phyloP scores from a whole-genome alignment of 2,888 invertebrate species.

The Cepaea hortensis region DNA sequence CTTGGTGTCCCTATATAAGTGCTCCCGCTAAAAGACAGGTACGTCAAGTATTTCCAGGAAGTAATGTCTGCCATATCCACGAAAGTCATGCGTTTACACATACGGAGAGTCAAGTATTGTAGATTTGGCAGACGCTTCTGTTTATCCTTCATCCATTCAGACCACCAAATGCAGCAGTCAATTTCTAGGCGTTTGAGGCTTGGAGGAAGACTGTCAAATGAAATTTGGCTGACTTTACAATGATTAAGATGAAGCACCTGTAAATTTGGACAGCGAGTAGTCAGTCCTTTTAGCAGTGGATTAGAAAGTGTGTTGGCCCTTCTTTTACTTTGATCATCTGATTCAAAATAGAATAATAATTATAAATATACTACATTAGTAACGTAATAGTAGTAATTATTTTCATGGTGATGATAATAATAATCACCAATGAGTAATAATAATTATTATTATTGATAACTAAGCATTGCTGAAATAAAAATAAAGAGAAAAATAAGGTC shows the following conservation, averaged over 20 bases:
- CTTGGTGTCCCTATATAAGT: conserved; percentile 58
- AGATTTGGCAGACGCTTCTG: conserved; percentile 57
- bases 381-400: too few relatives aligned
- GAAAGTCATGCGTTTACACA: conserved; percentile 58
- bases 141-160: conserved; percentile 61
- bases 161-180: conserved; percentile 57
- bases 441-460: too few relatives aligned
- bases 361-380: neutral
- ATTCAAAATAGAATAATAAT: neutral
- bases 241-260: conserved; percentile 56
- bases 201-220: conserved; percentile 56
- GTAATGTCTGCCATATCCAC: conserved; percentile 58
- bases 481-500: too few relatives aligned
- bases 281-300: conserved; percentile 66
- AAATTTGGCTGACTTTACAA: conserved; percentile 58
- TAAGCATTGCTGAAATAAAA: too few relatives aligned
- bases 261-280: conserved; percentile 67
- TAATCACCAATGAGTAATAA: too few relatives aligned
- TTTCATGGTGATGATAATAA: too few relatives aligned
- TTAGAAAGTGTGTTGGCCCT: conserved; percentile 64
- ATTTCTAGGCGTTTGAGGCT: conserved; percentile 57
- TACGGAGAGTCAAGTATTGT: conserved; percentile 55
- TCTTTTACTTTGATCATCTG: conserved; percentile 56
- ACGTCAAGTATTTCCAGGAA: conserved; percentile 53
- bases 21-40: conserved; percentile 58